phyloP scores from a whole-genome alignment of 2,113 vertebrate genomes.

The Strigops habroptila region DNA sequence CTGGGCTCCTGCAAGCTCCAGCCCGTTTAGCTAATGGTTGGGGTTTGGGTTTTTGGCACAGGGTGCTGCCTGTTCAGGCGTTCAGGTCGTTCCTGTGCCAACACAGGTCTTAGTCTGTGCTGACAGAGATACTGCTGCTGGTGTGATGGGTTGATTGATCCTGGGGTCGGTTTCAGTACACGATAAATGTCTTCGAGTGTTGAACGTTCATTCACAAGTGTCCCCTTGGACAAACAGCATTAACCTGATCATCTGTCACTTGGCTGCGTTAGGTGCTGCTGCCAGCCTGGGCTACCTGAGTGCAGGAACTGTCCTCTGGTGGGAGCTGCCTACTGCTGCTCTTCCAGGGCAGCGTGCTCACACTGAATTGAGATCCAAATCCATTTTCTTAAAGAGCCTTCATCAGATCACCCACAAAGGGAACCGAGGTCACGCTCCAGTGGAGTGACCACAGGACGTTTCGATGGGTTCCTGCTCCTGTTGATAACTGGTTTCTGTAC shows the following conservation, averaged over 20 bases:
- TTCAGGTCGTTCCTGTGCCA: neutral
- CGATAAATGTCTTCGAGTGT: slow-evolving; percentile 35
- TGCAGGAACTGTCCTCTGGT: neutral
- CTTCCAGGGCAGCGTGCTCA: neutral
- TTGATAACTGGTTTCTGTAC: neutral
- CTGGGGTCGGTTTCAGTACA: neutral
- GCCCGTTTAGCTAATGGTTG: neutral
- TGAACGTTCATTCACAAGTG: slow-evolving; percentile 30
- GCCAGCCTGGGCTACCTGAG: neutral
- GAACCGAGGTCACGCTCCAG: neutral
- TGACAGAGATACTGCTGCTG: neutral
- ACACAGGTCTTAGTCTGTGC: neutral
- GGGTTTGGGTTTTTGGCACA: neutral
- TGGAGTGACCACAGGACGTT: neutral
- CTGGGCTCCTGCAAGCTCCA: neutral
- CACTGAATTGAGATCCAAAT: neutral
- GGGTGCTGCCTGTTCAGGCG: neutral
- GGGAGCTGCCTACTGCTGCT: neutral
- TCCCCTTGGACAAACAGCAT: neutral
- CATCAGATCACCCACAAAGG: neutral
- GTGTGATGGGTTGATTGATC: neutral
- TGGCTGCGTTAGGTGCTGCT: neutral
- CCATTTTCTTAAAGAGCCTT: neutral
- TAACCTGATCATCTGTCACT: neutral
- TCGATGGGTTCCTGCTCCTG: neutral